Percentiles rank a stretch among this genome's conserved stretches.
These are phyloP conservation scores for Pogoniulus pusillus DNA, from an alignment of 2,797 vertebrate species.

Conservation along the genomic window DNA sequence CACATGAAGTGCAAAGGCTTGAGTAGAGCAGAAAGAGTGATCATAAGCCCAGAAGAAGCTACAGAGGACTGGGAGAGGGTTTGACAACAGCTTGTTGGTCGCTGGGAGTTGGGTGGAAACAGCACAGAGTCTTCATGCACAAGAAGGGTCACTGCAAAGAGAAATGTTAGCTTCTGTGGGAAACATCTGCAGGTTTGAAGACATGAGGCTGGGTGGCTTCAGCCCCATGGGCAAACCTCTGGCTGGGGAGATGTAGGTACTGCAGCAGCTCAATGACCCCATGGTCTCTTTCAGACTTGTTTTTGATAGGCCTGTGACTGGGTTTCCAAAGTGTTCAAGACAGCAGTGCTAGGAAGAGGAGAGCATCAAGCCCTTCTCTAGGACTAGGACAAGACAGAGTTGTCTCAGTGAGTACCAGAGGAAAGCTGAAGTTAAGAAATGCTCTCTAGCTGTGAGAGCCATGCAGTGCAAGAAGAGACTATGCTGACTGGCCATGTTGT, in stretches of 20 bases:
- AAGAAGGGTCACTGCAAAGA: background rate
- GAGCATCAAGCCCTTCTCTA: background rate
- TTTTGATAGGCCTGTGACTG: background rate
- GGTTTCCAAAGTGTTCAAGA: background rate
- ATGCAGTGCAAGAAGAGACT: accelerated
- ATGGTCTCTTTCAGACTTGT: background rate
- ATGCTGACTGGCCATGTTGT: background rate
- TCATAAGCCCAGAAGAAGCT: background rate
- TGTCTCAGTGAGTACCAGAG: background rate
- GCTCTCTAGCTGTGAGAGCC: background rate
- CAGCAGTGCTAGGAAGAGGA: background rate
- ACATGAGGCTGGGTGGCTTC: background rate
- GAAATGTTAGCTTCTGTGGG: background rate
- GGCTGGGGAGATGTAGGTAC: background rate
- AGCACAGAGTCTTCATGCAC: background rate
- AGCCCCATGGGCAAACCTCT: background rate
- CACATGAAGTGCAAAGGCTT: background rate
- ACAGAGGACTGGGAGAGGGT: background rate
- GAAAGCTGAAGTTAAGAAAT: background rate
- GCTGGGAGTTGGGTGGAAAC: background rate
- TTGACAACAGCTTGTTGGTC: accelerated
- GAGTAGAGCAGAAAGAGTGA: background rate
- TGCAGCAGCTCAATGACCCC: background rate
- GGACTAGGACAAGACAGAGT: background rate
- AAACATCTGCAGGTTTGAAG: background rate